phyloP scores from a whole-genome alignment of 2,888 invertebrate genomes.

The Dolichomitus sp. region DNA sequence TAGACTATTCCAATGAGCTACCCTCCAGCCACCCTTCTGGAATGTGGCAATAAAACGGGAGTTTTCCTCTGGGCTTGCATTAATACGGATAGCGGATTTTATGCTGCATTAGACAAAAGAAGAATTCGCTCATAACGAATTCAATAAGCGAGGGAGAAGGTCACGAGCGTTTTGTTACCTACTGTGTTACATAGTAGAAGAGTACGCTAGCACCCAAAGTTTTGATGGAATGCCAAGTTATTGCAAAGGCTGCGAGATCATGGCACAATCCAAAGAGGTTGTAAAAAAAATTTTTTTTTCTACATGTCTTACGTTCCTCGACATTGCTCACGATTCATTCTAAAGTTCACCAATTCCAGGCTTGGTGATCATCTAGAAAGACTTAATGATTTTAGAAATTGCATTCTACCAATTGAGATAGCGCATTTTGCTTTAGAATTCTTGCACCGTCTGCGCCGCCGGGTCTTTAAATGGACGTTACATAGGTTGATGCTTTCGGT shows the following conservation, averaged over 20 bases:
- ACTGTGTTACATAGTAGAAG: not conserved
- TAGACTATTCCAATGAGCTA: conserved; percentile 11
- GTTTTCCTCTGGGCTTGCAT: conserved; percentile 12
- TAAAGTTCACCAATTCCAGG: conserved; percentile 7
- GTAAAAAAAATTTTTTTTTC: conserved; percentile 36
- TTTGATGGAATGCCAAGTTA: conserved; percentile 26
- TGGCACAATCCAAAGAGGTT: conserved; percentile 8
- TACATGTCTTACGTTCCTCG: not conserved
- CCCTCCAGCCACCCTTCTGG: not conserved
- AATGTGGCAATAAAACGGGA: conserved; percentile 38
- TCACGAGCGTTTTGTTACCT: not conserved
- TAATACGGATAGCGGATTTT: conserved; percentile 63
- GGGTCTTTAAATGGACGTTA: not conserved
- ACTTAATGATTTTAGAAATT: not conserved
- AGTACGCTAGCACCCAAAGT: not conserved
- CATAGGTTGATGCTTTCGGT: not conserved
- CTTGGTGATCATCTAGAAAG: not conserved
- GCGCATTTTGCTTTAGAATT: conserved; percentile 7
- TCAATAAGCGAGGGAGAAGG: conserved; percentile 58
- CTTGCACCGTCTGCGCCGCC: not conserved
- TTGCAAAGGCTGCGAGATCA: not conserved
- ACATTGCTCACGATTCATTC: not conserved
- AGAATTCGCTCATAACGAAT: conserved; percentile 72
- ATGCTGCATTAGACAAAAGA: conserved; percentile 69
- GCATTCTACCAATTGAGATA: not conserved